Conservation (phyloP, 2,888 invertebrate genomes). For the Melanostoma scalare region DNA sequence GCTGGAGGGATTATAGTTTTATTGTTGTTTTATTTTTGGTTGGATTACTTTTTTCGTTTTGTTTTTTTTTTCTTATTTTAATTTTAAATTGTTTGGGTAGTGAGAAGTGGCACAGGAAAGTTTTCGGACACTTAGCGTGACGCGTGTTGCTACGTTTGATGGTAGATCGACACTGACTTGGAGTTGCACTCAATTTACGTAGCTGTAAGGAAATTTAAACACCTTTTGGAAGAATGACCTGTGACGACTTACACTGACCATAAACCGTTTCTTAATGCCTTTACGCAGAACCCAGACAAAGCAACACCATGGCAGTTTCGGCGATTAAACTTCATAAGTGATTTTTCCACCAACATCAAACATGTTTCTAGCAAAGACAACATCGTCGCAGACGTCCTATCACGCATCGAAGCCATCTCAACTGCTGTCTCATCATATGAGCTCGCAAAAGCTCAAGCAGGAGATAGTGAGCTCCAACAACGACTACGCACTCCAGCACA, state of each 20-base stretch:
- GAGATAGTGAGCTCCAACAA: neutral
- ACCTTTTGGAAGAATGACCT: neutral
- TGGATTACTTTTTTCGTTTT: too few species aligned
- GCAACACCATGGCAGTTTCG: slow-evolving; percentile 15
- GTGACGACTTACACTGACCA: slow-evolving; percentile 1
- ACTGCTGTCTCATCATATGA: neutral
- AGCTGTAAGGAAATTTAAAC: neutral
- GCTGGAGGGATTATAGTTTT: too few species aligned
- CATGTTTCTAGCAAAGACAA: slow-evolving; percentile 11
- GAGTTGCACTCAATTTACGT: too few species aligned
- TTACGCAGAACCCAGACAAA: slow-evolving; percentile 4
- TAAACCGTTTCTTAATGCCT: neutral
- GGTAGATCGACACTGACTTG: too few species aligned
- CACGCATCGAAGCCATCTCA: neutral
- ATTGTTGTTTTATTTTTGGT: too few species aligned
- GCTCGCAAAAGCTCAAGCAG: neutral
- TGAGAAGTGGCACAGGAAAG: too few species aligned
- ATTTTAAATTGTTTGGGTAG: too few species aligned
- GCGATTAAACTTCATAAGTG: neutral
- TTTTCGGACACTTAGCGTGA: too few species aligned
- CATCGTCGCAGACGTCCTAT: slow-evolving; percentile 5
- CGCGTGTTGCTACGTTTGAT: too few species aligned
- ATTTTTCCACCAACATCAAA: slow-evolving; percentile 5
- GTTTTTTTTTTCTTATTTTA: too few species aligned
- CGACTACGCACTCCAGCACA: neutral